Evolutionary conservation across 2,113 vertebrate species (phyloP).

Genomic region (Cettia cetti): DNA sequence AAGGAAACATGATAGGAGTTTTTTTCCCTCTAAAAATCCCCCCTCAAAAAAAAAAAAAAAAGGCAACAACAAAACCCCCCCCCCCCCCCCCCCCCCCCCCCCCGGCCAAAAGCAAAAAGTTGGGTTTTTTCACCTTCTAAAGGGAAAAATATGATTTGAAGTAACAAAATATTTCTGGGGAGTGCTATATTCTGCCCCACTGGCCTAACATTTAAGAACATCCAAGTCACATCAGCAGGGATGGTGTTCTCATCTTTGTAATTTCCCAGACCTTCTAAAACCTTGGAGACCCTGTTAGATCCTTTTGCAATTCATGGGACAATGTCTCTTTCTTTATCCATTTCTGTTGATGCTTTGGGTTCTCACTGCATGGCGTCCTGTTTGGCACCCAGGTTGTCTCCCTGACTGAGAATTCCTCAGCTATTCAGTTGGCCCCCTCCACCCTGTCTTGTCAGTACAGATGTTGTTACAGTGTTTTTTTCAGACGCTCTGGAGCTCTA

Average conservation of each 20-base stretch:
- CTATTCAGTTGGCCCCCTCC: not conserved
- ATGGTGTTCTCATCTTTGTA: not conserved
- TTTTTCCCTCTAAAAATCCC: not conserved
- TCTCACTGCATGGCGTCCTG: not conserved
- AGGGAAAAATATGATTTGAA: not conserved
- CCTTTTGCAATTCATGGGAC: not conserved
- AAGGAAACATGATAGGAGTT: not conserved
- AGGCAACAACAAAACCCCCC: too few species aligned
- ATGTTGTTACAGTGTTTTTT: not conserved
- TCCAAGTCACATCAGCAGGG: fast-evolving
- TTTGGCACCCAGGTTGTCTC: not conserved
- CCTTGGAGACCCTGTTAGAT: not conserved
- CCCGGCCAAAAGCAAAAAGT: too few species aligned
- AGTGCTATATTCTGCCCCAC: not conserved
- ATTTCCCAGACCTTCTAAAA: not conserved
- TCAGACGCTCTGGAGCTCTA: not conserved
- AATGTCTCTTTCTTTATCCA: not conserved
- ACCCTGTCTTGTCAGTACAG: not conserved
- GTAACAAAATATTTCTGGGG: not conserved
- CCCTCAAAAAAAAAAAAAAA: not conserved
- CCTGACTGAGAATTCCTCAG: not conserved
- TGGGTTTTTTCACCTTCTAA: not conserved
- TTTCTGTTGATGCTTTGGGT: not conserved
- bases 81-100: too few species aligned
- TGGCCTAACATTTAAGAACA: not conserved